Percentiles rank a stretch among this genome's conserved stretches.
Evolutionary conservation across 2,888 invertebrate genomes (phyloP).

Genomic region (Troilus luridus): DNA sequence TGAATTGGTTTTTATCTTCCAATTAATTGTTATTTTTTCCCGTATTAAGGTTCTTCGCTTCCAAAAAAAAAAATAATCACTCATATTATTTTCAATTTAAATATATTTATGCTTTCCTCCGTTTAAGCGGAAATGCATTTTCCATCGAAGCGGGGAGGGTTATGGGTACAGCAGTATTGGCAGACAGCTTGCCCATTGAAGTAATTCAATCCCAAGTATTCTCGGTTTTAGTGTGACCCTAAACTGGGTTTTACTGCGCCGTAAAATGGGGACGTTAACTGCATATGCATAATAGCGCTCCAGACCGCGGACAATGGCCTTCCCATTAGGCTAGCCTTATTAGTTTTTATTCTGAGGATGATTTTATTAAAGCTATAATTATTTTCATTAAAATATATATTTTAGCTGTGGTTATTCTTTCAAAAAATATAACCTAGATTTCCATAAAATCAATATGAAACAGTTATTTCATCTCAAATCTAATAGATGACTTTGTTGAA

Average conservation of each 20-base stretch:
- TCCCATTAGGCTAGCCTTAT: neutral
- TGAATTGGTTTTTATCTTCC: no score
- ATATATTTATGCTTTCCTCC: neutral
- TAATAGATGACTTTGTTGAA: no score
- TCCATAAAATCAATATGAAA: no score
- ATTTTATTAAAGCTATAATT: neutral
- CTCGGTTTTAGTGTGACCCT: neutral
- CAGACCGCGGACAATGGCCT: neutral
- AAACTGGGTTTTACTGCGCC: neutral
- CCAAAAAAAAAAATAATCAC: no score
- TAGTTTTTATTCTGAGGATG: neutral
- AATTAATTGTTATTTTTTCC: no score
- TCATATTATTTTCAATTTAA: no score
- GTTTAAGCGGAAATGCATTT: neutral
- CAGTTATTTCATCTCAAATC: no score
- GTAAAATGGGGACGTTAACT: conserved; percentile 29
- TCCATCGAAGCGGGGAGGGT: neutral
- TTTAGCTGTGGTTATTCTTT: no score
- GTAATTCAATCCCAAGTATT: conserved; percentile 30
- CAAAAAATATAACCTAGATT: no score
- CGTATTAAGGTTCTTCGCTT: no score
- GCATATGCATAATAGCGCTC: conserved; percentile 23
- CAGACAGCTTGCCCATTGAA: neutral
- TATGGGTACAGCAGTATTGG: neutral
- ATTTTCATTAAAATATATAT: neutral